These are phyloP conservation scores for Oryzias curvinotus DNA, from an alignment of 2,113 vertebrate genomes.

Conservation along the genomic window DNA sequence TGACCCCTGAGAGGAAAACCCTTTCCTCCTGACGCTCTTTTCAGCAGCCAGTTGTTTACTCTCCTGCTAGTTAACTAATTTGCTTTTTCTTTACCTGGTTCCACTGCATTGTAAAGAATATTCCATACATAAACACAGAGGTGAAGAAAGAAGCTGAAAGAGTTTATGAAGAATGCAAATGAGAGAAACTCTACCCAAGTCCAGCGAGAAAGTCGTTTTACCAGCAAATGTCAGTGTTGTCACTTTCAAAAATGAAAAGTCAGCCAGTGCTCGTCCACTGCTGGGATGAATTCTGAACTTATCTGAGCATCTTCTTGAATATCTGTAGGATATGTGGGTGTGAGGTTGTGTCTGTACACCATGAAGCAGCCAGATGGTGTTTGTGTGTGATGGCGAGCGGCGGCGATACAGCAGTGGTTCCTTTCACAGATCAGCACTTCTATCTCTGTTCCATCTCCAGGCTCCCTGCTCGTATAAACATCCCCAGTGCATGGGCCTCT, in stretches of 20 bases:
- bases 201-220: not conserved
- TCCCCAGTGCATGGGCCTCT: conserved; percentile 68
- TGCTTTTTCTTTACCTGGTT: conserved; percentile 35
- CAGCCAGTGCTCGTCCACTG: not conserved
- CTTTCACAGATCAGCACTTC: conserved; percentile 70
- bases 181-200: not conserved
- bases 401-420: conserved; percentile 62
- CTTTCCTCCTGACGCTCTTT: conserved; percentile 46
- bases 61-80: conserved; percentile 49
- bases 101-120: conserved; percentile 16
- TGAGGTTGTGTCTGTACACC: conserved; percentile 54
- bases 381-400: conserved; percentile 69
- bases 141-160: not conserved
- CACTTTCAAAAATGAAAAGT: not conserved
- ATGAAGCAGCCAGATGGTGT: conserved; percentile 69
- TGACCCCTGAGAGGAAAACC: conserved; percentile 56
- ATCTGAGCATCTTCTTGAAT: conserved; percentile 13
- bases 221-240: not conserved
- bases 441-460: conserved; percentile 76
- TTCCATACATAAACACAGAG: conserved; percentile 9
- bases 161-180: not conserved
- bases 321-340: conserved; percentile 60
- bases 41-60: conserved; percentile 55
- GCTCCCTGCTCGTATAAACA: conserved; percentile 74
- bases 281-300: not conserved